Base-by-base conservation (phyloP, 2,113 vertebrate species). In the Hippocampus mohnikei region DNA sequence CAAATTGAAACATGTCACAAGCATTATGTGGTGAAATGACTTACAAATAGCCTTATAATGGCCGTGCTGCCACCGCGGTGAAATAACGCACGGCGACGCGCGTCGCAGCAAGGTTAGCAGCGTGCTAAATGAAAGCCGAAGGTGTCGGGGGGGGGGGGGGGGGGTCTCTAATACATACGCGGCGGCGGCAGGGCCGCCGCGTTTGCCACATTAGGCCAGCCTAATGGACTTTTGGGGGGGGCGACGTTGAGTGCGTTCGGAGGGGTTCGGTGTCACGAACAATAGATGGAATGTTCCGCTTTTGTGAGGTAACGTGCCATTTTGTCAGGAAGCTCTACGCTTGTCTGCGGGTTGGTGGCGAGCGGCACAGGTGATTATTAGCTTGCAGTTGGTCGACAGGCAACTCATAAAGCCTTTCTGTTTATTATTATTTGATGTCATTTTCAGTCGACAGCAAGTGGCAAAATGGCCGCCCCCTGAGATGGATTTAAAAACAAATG, bases 201-300 rank as follows among this genome's bases (percentile, higher is more conserved):
- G 83, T 74, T 80, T 87, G 87, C 80, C 89, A 85, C 84, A 87
- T 89, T 91, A 91, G 81, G 81, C 81, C 85, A 66, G 73, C 84
- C 85, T 90, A 90, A 90, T 88, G 89, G 85, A 78, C 84, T 87
- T 83, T 83, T 78, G 81, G 78, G 79, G 78, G 74, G 48, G 64
- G 48, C n/a, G 52, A 37, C 5, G 46, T 67, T 55, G 66, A 70
- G 58, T 71, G 67, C 77, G 78, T 78, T 84, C 71, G 69, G 18
- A 6, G 66, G 40, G 40, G 2, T 23, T 44, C 5, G 55, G 71
- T 52, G 50, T 82, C 85, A 66, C 77, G 73, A 72, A 69, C 74
- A 87, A 81, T 83, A 84, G 81, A 85, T 48, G 33, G 81, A 79
- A 83, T 72, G 70, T 74, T 85, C 15, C 61, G 76, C 58, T 16